Conservation (phyloP, 2,888 invertebrate genomes). For the Meganola albula region DNA sequence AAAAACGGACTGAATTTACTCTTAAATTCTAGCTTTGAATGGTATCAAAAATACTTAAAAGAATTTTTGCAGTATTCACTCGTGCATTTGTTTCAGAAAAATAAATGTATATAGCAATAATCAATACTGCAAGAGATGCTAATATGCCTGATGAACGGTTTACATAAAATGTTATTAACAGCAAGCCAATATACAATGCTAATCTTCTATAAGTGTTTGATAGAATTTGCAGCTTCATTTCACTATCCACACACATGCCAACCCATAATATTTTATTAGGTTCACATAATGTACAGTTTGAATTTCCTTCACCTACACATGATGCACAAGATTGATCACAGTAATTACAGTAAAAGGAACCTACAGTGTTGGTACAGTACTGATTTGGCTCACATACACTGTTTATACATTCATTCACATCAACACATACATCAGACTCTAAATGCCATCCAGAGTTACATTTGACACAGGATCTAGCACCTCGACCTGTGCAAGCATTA, state of each 20-base stretch:
- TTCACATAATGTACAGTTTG: slow-evolving; percentile 90
- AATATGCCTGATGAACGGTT: slow-evolving; percentile 36
- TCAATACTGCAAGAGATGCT: slow-evolving; percentile 38
- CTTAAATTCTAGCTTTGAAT: too few species aligned
- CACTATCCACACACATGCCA: slow-evolving; percentile 49
- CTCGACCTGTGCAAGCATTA: slow-evolving; percentile 84
- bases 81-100: slow-evolving; percentile 39
- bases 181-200: slow-evolving; percentile 43
- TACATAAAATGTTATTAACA: slow-evolving; percentile 41
- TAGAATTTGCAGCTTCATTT: slow-evolving; percentile 39
- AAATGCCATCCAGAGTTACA: slow-evolving; percentile 85
- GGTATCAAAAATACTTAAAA: too few species aligned
- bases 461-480: slow-evolving; percentile 76
- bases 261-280: slow-evolving; percentile 40
- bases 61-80: slow-evolving; percentile 35
- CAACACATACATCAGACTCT: slow-evolving; percentile 84
- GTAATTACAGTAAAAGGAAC: slow-evolving; percentile 85
- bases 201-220: slow-evolving; percentile 36
- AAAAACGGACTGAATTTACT: too few species aligned
- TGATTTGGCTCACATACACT: slow-evolving; percentile 79
- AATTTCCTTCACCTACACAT: slow-evolving; percentile 90
- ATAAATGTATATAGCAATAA: slow-evolving; percentile 46
- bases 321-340: slow-evolving; percentile 90
- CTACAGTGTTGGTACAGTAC: slow-evolving; percentile 92
- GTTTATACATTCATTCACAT: slow-evolving; percentile 88